Percentiles rank a stretch among this genome's conserved stretches.
These are phyloP conservation scores for Pristionchus exspectatus DNA, from an alignment of 2,888 invertebrate genomes.

Conservation along the genomic window DNA sequence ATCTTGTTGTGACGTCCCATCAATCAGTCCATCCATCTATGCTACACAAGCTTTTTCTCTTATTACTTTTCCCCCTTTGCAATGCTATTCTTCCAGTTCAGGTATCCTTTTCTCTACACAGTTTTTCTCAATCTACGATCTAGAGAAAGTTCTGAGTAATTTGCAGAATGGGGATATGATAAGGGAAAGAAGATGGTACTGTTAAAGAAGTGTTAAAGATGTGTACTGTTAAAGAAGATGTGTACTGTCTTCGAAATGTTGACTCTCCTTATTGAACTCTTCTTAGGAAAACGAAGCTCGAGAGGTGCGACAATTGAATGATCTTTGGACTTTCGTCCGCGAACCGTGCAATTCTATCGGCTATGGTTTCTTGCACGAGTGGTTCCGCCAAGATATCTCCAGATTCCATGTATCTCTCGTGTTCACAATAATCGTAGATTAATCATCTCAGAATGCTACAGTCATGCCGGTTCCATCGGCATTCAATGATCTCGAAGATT, in stretches of 20 bases:
- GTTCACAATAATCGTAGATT: not conserved
- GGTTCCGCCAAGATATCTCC: conserved; percentile 87
- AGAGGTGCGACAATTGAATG: conserved; percentile 88
- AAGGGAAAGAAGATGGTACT: not conserved
- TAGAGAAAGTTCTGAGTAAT: not conserved
- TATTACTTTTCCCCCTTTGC: conserved; percentile 34
- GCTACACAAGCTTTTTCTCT: conserved; percentile 50
- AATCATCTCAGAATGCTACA: conserved; percentile 72
- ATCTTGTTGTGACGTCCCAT: conserved; percentile 19
- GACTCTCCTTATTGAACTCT: not conserved
- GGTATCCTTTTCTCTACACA: not conserved
- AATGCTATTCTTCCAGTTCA: conserved; percentile 5
- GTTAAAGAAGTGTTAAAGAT: too few relatives aligned
- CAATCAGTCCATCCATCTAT: conserved; percentile 20
- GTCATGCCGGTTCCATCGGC: conserved; percentile 95
- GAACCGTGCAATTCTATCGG: conserved; percentile 86
- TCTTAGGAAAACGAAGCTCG: conserved; percentile 88
- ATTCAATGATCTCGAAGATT: conserved; percentile 93
- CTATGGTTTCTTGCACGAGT: conserved; percentile 87
- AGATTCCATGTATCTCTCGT: conserved; percentile 64
- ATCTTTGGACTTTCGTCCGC: conserved; percentile 92
- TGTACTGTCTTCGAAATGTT: too few relatives aligned
- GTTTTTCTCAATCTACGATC: not conserved
- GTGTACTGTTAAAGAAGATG: too few relatives aligned
- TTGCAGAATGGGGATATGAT: too few relatives aligned